Percentiles rank a stretch among this genome's conserved stretches.
Evolutionary conservation across 1,140 invertebrate genomes (phyloP).

Genomic region (Theocolax elegans): DNA sequence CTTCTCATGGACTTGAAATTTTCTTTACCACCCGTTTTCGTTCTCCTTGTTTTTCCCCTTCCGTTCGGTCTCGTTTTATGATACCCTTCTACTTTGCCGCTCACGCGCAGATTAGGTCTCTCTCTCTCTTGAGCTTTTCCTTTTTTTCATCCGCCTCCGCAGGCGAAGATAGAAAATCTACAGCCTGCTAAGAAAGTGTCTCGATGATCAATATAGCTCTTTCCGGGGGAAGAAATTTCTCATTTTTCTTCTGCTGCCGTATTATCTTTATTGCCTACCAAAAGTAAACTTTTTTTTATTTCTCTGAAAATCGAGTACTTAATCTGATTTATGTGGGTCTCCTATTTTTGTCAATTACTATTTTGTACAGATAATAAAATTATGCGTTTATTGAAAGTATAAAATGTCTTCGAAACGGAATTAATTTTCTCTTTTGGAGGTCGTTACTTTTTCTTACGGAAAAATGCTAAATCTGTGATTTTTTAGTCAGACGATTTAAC

Average conservation of each 20-base stretch:
- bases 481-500: neutral
- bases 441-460: no score
- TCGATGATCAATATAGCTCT: conserved; percentile 15
- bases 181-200: conserved; percentile 7
- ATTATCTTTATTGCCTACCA: neutral
- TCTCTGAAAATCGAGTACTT: neutral
- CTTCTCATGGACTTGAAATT: no score
- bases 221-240: neutral
- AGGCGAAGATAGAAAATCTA: conserved; percentile 20
- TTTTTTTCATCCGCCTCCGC: conserved; percentile 5
- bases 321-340: neutral
- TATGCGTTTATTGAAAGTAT: neutral
- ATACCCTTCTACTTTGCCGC: conserved; percentile 8
- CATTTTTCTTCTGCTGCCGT: neutral
- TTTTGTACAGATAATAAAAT: neutral
- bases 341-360: neutral
- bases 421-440: no score
- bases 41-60: conserved; percentile 1
- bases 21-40: no score
- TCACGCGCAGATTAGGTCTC: conserved; percentile 15
- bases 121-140: neutral
- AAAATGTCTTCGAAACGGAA: no score
- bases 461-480: no score
- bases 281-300: neutral
- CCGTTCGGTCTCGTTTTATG: conserved; percentile 11